Evolutionary conservation across 2,888 invertebrate genomes (phyloP), one percentile per base, ranked within the genome.

Genomic region (Ormia ochracea): DNA sequence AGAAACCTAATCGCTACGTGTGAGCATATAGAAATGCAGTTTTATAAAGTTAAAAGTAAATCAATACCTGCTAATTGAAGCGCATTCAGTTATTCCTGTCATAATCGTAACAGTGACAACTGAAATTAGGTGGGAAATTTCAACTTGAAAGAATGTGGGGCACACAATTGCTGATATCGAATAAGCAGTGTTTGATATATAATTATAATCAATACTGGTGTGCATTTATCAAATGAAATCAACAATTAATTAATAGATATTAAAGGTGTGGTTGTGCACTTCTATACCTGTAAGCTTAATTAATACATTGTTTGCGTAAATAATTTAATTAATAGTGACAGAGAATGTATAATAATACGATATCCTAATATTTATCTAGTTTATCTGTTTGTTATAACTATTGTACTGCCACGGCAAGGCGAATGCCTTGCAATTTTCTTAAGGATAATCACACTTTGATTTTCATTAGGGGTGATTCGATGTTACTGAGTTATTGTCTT

Each of bases 311-410:
- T 80, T 80, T 75, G 48, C 48, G 72, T 76, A 76, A 76, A 80
- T 76, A 80, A 80, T 80, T 72, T 76, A 80, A 80, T 80, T 80
- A 80, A 80, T 80, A 68, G 33, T 50, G 76, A 68, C 63, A 73
- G 72, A 72, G 58, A 68, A 31, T 72, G 61, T 52, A 76, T 68
- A 80, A 68, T 63, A 80, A 76, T 41, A 61, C 72, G 72, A 72
- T 80, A 73, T 72, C 72, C 76, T 69, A 69, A 69, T 76, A 76
- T 56, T 76, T 69, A 76, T 76, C 76, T 38, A 61, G 6, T n/a
- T n/a, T 48, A 28, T 45, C 12, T 58, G 21, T 74, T 59, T 79
- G 65, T 75, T 70, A 33, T 74, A 28, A 41, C 58, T 66, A 59
- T 59, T 68, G n/a, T 43, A 68, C 66, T 68, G 19, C 50, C 56